phyloP scores from a whole-genome alignment of 2,888 invertebrate species.

The Venustoraphidia nigricollis region DNA sequence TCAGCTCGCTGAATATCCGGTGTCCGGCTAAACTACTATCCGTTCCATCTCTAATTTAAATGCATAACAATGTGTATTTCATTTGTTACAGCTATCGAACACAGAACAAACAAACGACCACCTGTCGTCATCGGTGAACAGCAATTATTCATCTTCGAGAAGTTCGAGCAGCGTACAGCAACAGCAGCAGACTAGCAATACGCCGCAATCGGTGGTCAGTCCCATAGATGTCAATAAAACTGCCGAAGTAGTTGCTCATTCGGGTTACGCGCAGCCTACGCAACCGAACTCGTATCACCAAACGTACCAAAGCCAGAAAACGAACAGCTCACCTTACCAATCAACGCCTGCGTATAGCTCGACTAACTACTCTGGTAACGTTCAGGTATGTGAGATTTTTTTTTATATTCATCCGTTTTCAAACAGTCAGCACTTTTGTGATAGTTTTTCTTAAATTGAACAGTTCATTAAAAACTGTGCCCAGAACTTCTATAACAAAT shows the following conservation, averaged over 20 bases:
- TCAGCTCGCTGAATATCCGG: no score
- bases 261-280: conserved; percentile 7
- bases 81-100: conserved; percentile 22
- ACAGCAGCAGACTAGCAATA: conserved; percentile 13
- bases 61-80: not conserved
- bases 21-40: no score
- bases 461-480: no score
- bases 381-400: not conserved
- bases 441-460: no score
- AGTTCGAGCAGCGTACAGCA: conserved; percentile 21
- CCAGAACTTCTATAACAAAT: no score
- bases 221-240: conserved; percentile 11
- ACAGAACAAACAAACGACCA: conserved; percentile 15
- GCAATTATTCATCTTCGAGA: conserved; percentile 25
- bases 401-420: not conserved
- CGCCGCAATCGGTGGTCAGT: conserved; percentile 16
- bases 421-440: not conserved
- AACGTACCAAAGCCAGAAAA: conserved; percentile 24
- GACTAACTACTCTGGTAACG: conserved; percentile 16
- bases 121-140: conserved; percentile 21
- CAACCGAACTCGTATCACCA: conserved; percentile 8
- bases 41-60: no score
- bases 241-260: conserved; percentile 8
- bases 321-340: conserved; percentile 26
- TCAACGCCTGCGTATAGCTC: conserved; percentile 27